phyloP scores from a whole-genome alignment of 1,140 invertebrate genomes.

The Hypsibius dujardini region DNA sequence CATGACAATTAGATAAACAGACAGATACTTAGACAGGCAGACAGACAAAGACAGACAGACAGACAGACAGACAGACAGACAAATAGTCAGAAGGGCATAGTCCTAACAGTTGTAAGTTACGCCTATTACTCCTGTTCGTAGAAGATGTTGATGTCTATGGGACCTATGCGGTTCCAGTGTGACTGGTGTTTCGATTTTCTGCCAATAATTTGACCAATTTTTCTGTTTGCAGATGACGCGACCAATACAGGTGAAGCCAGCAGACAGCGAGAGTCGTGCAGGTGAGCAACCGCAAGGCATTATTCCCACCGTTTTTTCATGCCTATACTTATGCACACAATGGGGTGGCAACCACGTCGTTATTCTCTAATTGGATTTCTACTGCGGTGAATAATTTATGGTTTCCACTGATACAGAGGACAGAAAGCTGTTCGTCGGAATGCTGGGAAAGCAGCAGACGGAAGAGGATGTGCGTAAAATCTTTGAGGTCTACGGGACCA shows the following conservation, averaged over 20 bases:
- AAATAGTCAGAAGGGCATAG: too few species aligned
- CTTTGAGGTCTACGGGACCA: slow-evolving; percentile 76
- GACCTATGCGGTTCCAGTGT: too few species aligned
- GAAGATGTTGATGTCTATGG: too few species aligned
- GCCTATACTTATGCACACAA: not conserved
- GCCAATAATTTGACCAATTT: slow-evolving; percentile 21
- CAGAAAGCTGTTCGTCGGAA: slow-evolving; percentile 91
- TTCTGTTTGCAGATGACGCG: slow-evolving; percentile 83
- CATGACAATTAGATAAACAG: too few species aligned
- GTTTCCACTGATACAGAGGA: slow-evolving; percentile 52
- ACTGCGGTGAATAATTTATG: slow-evolving; percentile 17
- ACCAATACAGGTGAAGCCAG: slow-evolving; percentile 98
- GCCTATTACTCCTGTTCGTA: too few species aligned
- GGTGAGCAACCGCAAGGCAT: slow-evolving; percentile 46
- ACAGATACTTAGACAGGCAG: too few species aligned
- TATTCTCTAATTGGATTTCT: not conserved
- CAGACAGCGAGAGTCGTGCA: slow-evolving; percentile 95
- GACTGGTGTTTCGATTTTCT: not conserved
- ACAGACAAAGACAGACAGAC: too few species aligned
- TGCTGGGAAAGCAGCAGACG: slow-evolving; percentile 88
- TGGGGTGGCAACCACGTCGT: not conserved
- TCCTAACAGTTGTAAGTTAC: too few species aligned
- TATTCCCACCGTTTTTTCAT: not conserved
- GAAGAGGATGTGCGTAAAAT: slow-evolving; percentile 86
- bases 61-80: not conserved